Evolutionary conservation across 2,113 vertebrate species (phyloP).

Genomic region (Cariama cristata): DNA sequence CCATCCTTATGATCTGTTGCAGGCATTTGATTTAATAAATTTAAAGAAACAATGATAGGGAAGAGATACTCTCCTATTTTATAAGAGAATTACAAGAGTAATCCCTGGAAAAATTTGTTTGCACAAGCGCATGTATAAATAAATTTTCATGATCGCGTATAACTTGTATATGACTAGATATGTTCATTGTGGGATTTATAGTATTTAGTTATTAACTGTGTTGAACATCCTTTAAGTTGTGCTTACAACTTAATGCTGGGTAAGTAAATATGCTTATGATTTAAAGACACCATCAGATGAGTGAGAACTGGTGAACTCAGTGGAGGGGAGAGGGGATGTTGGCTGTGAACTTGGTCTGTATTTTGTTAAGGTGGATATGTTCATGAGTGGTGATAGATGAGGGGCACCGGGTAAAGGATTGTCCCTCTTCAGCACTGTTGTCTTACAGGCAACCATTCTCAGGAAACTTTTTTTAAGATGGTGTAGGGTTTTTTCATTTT

Average conservation of each 20-base stretch:
- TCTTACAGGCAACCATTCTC: not conserved
- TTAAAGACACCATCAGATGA: not conserved
- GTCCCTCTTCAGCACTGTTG: not conserved
- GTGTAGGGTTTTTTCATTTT: rapidly evolving
- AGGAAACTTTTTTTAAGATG: not conserved
- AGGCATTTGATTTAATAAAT: not conserved
- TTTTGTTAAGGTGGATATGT: not conserved
- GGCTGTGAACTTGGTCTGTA: not conserved
- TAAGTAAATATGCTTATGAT: not conserved
- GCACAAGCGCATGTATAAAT: not conserved
- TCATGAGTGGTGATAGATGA: not conserved
- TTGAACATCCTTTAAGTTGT: not conserved
- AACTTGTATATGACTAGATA: not conserved
- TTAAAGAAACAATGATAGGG: not conserved
- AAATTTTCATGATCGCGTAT: not conserved
- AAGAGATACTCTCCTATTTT: not conserved
- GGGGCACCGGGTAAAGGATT: not conserved
- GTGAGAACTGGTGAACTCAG: not conserved
- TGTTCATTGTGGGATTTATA: not conserved
- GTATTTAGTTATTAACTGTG: not conserved
- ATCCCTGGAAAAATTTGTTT: not conserved
- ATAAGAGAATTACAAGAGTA: not conserved
- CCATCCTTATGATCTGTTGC: not conserved
- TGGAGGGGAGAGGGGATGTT: not conserved
- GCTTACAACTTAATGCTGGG: not conserved